Evolutionary conservation across 2,797 vertebrate genomes (phyloP).

Genomic region (Eulemur mongoz): DNA sequence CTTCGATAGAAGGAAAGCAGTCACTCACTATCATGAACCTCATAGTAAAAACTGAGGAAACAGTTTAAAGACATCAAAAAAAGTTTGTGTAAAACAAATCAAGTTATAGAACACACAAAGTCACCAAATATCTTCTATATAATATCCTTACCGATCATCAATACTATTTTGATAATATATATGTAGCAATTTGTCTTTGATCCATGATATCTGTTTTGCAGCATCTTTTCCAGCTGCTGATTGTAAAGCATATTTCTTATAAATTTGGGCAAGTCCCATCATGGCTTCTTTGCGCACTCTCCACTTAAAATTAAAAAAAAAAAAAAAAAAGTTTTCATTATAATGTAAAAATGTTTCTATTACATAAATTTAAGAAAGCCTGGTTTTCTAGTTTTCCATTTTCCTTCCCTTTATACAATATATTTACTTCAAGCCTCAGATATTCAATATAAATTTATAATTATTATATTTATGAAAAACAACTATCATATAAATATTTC

Average conservation of each 20-base stretch:
- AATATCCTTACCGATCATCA: conserved; percentile 91
- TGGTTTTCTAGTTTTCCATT: neutral
- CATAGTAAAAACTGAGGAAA: neutral
- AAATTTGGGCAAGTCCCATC: conserved; percentile 99
- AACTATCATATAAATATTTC: neutral
- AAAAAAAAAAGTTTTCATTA: conserved; percentile 42
- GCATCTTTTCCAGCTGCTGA: conserved; percentile 96
- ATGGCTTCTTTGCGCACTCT: conserved; percentile 98
- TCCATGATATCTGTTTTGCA: conserved; percentile 97
- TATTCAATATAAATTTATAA: conserved; percentile 13
- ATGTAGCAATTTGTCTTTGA: conserved; percentile 98
- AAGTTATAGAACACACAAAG: neutral
- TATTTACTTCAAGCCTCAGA: neutral
- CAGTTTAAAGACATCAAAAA: neutral
- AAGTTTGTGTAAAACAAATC: neutral
- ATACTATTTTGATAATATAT: conserved; percentile 99
- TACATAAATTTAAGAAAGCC: neutral
- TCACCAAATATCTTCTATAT: neutral
- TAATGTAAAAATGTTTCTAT: neutral
- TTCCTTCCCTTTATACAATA: neutral
- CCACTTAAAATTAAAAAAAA: conserved; percentile 87
- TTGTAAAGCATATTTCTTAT: conserved; percentile 97
- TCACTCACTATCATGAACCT: neutral
- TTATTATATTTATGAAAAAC: neutral
- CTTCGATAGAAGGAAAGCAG: neutral